Evolutionary conservation across 2,888 invertebrate genomes (phyloP), one percentile per base, ranked within the genome.

Genomic region (Artemia sinica): DNA sequence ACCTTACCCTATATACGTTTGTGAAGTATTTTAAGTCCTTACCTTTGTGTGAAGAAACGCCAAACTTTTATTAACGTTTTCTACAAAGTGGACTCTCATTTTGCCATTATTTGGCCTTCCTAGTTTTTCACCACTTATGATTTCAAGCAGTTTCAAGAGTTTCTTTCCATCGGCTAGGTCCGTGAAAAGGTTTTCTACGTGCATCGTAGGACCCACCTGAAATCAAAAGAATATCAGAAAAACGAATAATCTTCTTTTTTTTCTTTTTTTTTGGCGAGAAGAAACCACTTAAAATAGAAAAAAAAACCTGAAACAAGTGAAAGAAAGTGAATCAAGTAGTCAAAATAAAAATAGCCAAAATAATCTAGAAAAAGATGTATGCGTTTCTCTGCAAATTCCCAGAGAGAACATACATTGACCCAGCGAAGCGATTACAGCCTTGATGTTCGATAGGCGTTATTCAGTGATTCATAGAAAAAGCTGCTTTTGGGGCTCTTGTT

Each of bases 51-150:
- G 92, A 74, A 96, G 82, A 80, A 96, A 96, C 76, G 91, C 91
- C 77, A 96, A 83, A 77, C 92, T 91, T 81, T 94, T 94, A 82
- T 97, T 97, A 76, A 97, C 91, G 79, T 98, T 98, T 81, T 98
- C 97, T 70, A 98, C 91, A 83, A 96, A 96, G 82, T 98, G 97
- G 67, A 98, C 96, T 74, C 96, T 83, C 89, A 97, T 91, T 72
- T 88, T 86, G 66, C 95, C 95, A 77, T 86, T 88, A 83, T 97
- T 98, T 75, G 97, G 96, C 75, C 93, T 87, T 72, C 93, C 96
- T 75, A 98, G 83, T 75, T 94, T 91, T 81, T 98, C 97, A 58
- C 96, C 96, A 73, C 95, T 95, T 80, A 98, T 97, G 77, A 97
- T 95, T 83, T 98, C 97, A 78, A 98, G 83, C 73, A 98, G 85